Percentiles rank a stretch among this genome's conserved stretches.
phyloP scores from a whole-genome alignment of 2,113 vertebrate genomes.

The Platanista minor region DNA sequence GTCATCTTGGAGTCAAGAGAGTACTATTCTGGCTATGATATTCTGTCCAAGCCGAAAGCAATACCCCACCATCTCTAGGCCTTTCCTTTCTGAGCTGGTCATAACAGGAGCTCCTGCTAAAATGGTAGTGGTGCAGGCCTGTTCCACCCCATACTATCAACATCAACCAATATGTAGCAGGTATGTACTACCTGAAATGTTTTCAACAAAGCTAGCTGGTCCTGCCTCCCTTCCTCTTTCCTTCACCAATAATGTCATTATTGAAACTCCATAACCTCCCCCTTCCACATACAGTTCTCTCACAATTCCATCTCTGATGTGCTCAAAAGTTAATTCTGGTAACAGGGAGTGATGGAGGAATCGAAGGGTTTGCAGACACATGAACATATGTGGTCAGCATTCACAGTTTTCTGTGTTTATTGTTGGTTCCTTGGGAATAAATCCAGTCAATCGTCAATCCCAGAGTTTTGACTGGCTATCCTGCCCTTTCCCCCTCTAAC shows the following conservation, averaged over 20 bases:
- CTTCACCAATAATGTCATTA: not conserved
- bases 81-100: not conserved
- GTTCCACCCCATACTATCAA: not conserved
- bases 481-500: not conserved
- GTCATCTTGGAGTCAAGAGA: not conserved
- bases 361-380: not conserved
- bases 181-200: rapidly evolving
- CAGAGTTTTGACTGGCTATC: not conserved
- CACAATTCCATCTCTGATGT: not conserved
- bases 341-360: not conserved
- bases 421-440: not conserved
- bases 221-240: not conserved
- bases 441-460: not conserved
- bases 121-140: not conserved
- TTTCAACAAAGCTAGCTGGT: not conserved
- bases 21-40: not conserved
- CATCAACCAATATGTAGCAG: not conserved
- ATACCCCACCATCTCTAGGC: not conserved
- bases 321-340: not conserved
- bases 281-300: not conserved
- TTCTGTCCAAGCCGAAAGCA: not conserved
- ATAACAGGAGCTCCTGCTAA: not conserved
- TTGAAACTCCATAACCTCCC: not conserved
- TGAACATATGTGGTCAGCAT: not conserved
- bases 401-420: not conserved